Base-by-base conservation (phyloP, 2,113 vertebrate species). In the Rhagologus leucostigma region DNA sequence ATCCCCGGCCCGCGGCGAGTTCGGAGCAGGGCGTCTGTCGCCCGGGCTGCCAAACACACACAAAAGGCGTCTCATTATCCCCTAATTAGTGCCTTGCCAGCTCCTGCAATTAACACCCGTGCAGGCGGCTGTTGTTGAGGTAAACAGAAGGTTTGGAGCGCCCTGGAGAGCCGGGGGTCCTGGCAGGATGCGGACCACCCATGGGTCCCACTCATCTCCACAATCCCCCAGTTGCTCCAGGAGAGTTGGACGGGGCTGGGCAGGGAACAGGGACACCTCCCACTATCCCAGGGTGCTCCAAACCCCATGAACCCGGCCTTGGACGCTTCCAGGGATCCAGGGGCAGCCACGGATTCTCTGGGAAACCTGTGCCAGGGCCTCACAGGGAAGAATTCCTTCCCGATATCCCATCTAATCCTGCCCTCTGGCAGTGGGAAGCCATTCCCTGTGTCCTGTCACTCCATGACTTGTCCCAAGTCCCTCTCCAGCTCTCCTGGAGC, bases 41-140 rank as follows among this genome's bases (percentile, higher is more conserved):
- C 97, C 91, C 91, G 90, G 19, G 87, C 90, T 80, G 97, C 77
- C 94, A 84, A 92, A n/a, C 96, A 11, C 85, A 20, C 85, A 98
- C 98, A 98, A 98, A 98, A 98, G 97, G 96, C 73, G 29, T 94
- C 97, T 97, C 96, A 98, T 98, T 98, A 98, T 97, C 97, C 90
- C 90, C 90, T 98, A 98, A 98, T 98, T 98, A 98, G 96, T 97
- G 97, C 97, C 76, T 98, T 94, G 95, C 94, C 97, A 95, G 94
- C 97, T 96, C 95, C 95, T 97, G 96, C 98, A 98, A 98, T 98
- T 98, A 98, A 98, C 93, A 95, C 97, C 97, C 98, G 96, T 96
- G 96, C 97, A 83, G 97, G 89, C 71, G 93, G 96, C 97, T 96
- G 97, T 42, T 97, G 98, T 95, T 82, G 94, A 95, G 92, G 96